These are phyloP conservation scores for Belonocnema kinseyi DNA, from an alignment of 1,140 invertebrate genomes.

Conservation along the genomic window DNA sequence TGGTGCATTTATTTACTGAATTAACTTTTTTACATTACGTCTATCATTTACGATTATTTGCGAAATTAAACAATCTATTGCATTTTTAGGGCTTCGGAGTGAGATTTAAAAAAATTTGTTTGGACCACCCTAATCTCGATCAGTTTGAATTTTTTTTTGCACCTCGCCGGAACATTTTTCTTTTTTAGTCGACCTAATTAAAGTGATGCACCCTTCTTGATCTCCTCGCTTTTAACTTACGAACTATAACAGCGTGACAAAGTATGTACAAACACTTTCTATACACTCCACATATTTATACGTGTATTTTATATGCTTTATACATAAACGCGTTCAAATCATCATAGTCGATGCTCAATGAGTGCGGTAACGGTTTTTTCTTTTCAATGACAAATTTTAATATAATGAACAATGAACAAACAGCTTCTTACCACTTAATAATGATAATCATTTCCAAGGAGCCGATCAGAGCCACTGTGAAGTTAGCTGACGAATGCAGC, in stretches of 20 bases:
- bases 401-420: not conserved
- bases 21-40: too few species aligned
- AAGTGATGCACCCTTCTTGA: not conserved
- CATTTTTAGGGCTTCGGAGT: too few species aligned
- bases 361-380: not conserved
- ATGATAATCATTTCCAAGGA: not conserved
- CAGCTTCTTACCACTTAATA: constrained; percentile 3
- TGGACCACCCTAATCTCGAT: too few species aligned
- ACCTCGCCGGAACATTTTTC: not conserved
- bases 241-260: constrained; percentile 33
- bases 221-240: not conserved
- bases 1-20: too few species aligned
- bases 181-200: not conserved
- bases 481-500: too few species aligned
- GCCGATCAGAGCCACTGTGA: too few species aligned
- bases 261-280: constrained; percentile 38
- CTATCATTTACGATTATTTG: too few species aligned
- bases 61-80: too few species aligned
- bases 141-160: not conserved
- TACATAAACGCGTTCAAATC: constrained; percentile 24
- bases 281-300: constrained; percentile 37
- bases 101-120: too few species aligned
- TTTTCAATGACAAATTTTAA: not conserved
- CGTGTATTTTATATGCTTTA: constrained; percentile 35
- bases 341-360: not conserved